Conservation (phyloP, 2,888 invertebrate genomes). For the Thymelicus sylvestris region DNA sequence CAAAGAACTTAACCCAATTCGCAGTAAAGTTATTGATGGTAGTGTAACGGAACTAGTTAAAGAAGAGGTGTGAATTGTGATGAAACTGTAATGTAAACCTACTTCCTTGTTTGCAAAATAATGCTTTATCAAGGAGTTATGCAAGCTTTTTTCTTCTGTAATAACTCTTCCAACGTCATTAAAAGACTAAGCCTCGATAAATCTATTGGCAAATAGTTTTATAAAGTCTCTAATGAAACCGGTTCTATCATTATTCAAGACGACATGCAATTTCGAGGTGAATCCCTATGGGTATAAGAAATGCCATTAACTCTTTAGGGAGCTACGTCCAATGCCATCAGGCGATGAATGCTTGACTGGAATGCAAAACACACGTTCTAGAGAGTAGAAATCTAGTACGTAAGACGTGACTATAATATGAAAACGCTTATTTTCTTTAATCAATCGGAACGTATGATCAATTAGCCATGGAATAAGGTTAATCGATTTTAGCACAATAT, state of each 20-base stretch:
- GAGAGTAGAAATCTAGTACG: constrained; percentile 38
- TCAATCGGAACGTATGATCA: constrained; percentile 33
- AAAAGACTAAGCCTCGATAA: constrained; percentile 17
- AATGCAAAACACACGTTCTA: constrained; percentile 32
- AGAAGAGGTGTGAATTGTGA: constrained; percentile 1
- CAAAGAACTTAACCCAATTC: constrained; percentile 1
- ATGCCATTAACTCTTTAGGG: constrained; percentile 34
- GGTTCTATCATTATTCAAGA: constrained; percentile 34
- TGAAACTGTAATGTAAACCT: constrained; percentile 25
- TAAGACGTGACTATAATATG: constrained; percentile 35
- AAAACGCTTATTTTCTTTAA: constrained; percentile 25
- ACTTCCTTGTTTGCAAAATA: constrained; percentile 25
- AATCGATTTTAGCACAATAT: too few relatives aligned
- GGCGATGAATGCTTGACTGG: constrained; percentile 16
- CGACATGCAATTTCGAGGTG: constrained; percentile 36
- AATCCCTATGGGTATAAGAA: constrained; percentile 36
- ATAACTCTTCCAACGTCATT: constrained; percentile 17
- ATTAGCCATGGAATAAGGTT: constrained; percentile 30
- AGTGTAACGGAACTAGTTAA: constrained; percentile 10
- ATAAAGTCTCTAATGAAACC: constrained; percentile 33
- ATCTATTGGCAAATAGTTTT: constrained; percentile 29
- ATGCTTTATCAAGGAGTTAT: constrained; percentile 14
- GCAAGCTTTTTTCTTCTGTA: constrained; percentile 21
- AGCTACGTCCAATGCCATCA: constrained; percentile 32
- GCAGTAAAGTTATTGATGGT: constrained; percentile 10